These are phyloP conservation scores for Cryptoblepharus egeriae DNA, from an alignment of 2,797 vertebrate genomes.

Conservation along the genomic window DNA sequence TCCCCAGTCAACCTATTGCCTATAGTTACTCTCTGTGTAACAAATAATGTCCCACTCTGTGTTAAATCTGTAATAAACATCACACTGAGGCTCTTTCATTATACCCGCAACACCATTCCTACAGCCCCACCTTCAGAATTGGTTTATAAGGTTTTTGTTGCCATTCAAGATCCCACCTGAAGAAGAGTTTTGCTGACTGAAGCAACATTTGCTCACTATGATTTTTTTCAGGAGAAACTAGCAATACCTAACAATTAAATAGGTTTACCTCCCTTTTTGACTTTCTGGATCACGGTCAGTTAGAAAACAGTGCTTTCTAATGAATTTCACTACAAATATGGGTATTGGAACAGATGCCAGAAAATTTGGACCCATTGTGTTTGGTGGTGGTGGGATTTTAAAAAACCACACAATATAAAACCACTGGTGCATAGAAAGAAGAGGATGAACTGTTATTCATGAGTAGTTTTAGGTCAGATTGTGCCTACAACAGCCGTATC, in stretches of 20 bases:
- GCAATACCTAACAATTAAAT: background rate
- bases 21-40: too few species aligned
- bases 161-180: background rate
- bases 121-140: too few species aligned
- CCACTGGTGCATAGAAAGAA: background rate
- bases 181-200: background rate
- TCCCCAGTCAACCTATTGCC: too few species aligned
- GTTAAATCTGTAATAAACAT: background rate
- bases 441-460: conserved; percentile 30
- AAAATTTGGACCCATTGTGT: conserved; percentile 20
- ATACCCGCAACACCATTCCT: background rate
- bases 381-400: conserved; percentile 1
- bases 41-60: background rate
- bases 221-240: background rate
- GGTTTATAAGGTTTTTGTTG: background rate
- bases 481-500: conserved; percentile 40
- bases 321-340: background rate
- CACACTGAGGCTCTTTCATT: background rate
- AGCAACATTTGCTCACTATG: background rate
- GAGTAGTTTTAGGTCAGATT: conserved; percentile 48
- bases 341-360: background rate
- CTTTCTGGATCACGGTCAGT: background rate
- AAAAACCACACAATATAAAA: conserved; percentile 19
- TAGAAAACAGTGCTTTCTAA: conserved; percentile 14
- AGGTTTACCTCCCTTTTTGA: background rate